Base-by-base conservation (phyloP, 2,888 invertebrate species). In the Pollenia angustigena region DNA sequence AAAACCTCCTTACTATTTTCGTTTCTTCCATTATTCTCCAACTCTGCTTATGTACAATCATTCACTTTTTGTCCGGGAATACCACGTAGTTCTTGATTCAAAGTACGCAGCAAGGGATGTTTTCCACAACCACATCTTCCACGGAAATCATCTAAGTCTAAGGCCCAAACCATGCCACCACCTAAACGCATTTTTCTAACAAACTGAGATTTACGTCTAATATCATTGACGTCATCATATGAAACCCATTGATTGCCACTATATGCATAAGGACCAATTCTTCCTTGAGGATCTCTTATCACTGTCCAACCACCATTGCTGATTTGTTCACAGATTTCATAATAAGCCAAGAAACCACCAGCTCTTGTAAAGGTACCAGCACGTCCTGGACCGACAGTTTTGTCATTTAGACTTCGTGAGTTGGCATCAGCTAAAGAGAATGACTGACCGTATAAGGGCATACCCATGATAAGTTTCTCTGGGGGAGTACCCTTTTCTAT, bases 141-240 rank as follows among this genome's bases (percentile, higher is more conserved):
- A 74, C 94, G 94, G 94, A 96, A 96, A 92, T 97, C 97, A 91
- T 97, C 97, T 89, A 97, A 93, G 93, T 97, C 97, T 32, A 97
- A 92, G 0, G 97, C 96, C 97, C 97, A 97, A 23, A 97, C 94
- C 94, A 96, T 96, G 10, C 95, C 96, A 9, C 97, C 97, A 2
- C 96, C 95, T 40, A 96, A 93, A 0, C 95, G 94, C 48, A 95
- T 91, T 11, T 94, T 93, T 84, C 95, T 94, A 0, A 95, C 94
- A 87, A 95, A 94, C 69, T 95, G 94, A 0, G 95, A 94, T 89
- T 96, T 96, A 74, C 95, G 93, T 76, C 95, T 94, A 60, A 96
- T 95, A 81, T 96, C 96, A 4, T 93, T 93, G 0, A 95, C 95
- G 88, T 96, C 96, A 90, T 97, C 95, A 91, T 96, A 97, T 0